Evolutionary conservation across 2,113 vertebrate species (phyloP).

Genomic region (Herpetotheres cachinnans): DNA sequence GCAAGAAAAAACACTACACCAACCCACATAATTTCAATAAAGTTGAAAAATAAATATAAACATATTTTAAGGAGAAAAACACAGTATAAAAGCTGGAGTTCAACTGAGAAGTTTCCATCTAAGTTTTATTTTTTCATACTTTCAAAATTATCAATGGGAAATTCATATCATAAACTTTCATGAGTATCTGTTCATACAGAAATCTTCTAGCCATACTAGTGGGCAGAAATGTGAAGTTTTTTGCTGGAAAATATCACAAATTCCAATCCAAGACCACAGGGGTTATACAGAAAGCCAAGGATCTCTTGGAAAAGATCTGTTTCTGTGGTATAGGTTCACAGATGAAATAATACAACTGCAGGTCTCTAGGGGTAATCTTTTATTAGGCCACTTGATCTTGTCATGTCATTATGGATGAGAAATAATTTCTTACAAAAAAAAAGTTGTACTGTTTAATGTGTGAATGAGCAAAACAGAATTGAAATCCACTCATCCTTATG

Average conservation of each 20-base stretch:
- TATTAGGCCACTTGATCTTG: neutral
- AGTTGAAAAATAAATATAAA: neutral
- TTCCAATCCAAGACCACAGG: neutral
- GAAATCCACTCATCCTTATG: neutral
- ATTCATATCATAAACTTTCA: neutral
- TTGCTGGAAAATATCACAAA: neutral
- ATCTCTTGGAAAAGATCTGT: neutral
- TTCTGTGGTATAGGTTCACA: neutral
- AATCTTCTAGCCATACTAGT: neutral
- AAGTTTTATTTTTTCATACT: neutral
- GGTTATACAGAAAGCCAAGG: neutral
- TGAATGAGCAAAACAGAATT: neutral
- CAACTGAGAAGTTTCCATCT: neutral
- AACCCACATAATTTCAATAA: neutral
- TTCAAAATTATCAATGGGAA: neutral
- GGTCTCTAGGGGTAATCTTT: neutral
- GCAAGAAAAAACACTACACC: neutral
- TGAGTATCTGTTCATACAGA: neutral
- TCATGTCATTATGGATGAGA: neutral
- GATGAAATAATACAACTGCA: neutral
- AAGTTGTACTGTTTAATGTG: neutral
- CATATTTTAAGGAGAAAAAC: neutral
- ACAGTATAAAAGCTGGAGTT: neutral
- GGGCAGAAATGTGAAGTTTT: neutral
- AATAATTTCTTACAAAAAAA: neutral